Conservation (phyloP, 2,797 vertebrate genomes). For the Falco peregrinus region DNA sequence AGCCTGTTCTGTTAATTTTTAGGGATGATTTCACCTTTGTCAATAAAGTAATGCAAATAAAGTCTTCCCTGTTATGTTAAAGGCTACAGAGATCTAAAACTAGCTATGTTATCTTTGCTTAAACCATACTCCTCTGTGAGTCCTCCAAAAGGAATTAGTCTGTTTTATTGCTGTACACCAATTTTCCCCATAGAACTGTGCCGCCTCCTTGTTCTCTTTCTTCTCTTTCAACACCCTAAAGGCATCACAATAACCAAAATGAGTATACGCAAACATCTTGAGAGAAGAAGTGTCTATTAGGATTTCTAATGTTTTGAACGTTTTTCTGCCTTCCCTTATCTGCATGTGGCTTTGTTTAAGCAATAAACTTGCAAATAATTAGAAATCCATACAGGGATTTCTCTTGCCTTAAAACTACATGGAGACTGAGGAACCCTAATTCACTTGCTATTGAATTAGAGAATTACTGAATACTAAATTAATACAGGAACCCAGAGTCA, state of each 20-base stretch:
- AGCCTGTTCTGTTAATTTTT: not conserved
- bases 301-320: not conserved
- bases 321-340: not conserved
- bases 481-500: not conserved
- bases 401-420: not conserved
- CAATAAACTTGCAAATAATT: not conserved
- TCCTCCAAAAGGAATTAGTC: not conserved
- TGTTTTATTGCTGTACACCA: not conserved
- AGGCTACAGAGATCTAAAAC: not conserved
- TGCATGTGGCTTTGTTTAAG: not conserved
- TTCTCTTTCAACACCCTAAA: not conserved
- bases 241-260: not conserved
- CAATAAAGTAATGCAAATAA: not conserved
- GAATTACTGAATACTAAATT: not conserved
- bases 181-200: not conserved
- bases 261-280: not conserved
- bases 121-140: not conserved
- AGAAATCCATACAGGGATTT: not conserved
- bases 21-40: not conserved
- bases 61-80: not conserved
- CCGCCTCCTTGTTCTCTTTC: not conserved
- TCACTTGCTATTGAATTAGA: not conserved
- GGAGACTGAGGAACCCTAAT: not conserved
- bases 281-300: not conserved
- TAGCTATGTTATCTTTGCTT: not conserved